phyloP scores from a whole-genome alignment of 2,797 vertebrate species.

The Crenuchus spilurus region DNA sequence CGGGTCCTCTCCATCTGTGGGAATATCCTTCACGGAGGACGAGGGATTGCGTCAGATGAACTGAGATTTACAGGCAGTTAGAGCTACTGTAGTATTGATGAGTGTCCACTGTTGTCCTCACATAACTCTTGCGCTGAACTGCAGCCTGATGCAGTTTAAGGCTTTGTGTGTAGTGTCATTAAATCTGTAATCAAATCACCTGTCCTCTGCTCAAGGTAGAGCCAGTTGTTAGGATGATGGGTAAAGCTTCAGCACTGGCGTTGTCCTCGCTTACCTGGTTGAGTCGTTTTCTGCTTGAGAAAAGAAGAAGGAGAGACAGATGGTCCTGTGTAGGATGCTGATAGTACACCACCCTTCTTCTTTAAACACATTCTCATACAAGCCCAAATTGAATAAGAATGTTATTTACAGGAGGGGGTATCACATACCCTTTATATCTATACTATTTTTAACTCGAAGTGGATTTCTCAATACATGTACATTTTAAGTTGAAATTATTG shows the following conservation, averaged over 20 bases:
- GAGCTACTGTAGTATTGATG: slow-evolving; percentile 46
- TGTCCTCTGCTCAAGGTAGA: neutral
- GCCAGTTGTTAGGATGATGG: neutral
- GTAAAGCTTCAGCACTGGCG: neutral
- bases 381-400: no score
- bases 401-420: no score
- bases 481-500: no score
- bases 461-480: no score
- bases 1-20: slow-evolving; percentile 48
- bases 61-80: slow-evolving; percentile 49
- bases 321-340: no score
- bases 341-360: no score
- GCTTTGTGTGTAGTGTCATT: neutral
- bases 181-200: slow-evolving; percentile 3
- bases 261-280: neutral
- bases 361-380: no score
- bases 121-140: slow-evolving; percentile 12
- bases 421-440: no score
- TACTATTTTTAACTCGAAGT: no score
- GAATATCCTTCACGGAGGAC: slow-evolving; percentile 45
- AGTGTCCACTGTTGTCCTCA: slow-evolving; percentile 33
- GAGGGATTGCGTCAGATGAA: slow-evolving; percentile 31
- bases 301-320: neutral
- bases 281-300: neutral
- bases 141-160: neutral